Evolutionary conservation across 2,888 invertebrate genomes (phyloP), one percentile per base, ranked within the genome.

Genomic region (Oscheius sp.): DNA sequence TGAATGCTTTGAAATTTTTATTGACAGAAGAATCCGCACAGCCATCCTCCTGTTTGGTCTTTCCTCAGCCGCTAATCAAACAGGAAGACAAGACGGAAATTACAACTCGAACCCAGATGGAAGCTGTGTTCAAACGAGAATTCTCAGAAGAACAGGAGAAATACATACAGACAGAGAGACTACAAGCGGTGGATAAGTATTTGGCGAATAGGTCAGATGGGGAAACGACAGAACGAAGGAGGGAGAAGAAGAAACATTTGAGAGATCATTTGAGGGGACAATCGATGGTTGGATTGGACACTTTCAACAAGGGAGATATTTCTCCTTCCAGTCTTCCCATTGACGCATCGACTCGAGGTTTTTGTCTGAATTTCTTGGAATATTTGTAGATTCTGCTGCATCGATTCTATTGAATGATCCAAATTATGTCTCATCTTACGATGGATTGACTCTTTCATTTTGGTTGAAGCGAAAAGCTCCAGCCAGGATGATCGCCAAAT

Each of bases 391-490:
- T 34, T 33, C 48, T 15, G 46, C 50, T 10, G 64, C 50, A 12
- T 64, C 46, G 15, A 45, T 64, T 23, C 48, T 29, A 5, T 33
- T 66, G 4, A 50, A n/a, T 2, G 45, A 53, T 5, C 29, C 42
- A 6, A 46, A 66, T n/a, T 57, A 34, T n/a, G 33, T 68, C n/a
- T 23, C 37, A 12, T 58, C 61, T 2, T 37, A 58, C 37, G 68
- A 68, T 31, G 68, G 68, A 15, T 17, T 68, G 61, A 58, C 48
- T 8, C 29, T 68, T 2, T 69, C 69, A 5, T 69, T 69, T 33
- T 69, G 69, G 69, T 12, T 69, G 23, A 69, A 69, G 33, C 12
- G 69, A 37, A 53, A 52, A n/a, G 8, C 50, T 0, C 27, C 31
- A 1, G n/a, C 69, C 39, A 37, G 31, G 23, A 65, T 64, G 48